Conservation (phyloP, 2,888 invertebrate species). For the Drosophila mulleri region DNA sequence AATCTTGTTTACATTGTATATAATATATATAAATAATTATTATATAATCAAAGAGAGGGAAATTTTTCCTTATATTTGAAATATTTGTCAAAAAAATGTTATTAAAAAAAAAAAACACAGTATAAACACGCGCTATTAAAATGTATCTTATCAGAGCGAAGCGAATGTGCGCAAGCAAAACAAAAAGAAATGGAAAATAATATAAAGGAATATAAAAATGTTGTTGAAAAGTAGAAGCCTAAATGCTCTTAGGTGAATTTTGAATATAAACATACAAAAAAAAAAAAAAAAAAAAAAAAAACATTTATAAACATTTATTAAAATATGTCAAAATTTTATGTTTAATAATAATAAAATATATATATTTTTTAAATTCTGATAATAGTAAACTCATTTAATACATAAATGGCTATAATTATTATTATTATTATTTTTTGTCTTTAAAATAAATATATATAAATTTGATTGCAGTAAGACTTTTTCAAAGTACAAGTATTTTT, state of each 20-base stretch:
- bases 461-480: too few species aligned
- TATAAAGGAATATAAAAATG: slow-evolving; percentile 14
- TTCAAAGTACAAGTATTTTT: neutral
- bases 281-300: too few species aligned
- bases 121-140: slow-evolving; percentile 41
- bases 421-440: too few species aligned
- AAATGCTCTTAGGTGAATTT: slow-evolving; percentile 11
- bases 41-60: slow-evolving; percentile 5
- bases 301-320: too few species aligned
- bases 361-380: too few species aligned
- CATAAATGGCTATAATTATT: too few species aligned
- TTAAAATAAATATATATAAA: too few species aligned
- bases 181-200: slow-evolving; percentile 29
- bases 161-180: slow-evolving; percentile 31
- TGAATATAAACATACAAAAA: too few species aligned
- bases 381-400: too few species aligned
- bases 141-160: slow-evolving; percentile 64
- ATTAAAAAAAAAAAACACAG: neutral
- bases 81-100: slow-evolving; percentile 24
- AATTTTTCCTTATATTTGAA: slow-evolving; percentile 5
- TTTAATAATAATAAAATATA: too few species aligned
- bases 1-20: neutral
- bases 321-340: too few species aligned
- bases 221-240: slow-evolving; percentile 18
- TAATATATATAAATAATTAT: neutral